Evolutionary conservation across 2,888 invertebrate species (phyloP).

Genomic region (Cantharis flavilabris): DNA sequence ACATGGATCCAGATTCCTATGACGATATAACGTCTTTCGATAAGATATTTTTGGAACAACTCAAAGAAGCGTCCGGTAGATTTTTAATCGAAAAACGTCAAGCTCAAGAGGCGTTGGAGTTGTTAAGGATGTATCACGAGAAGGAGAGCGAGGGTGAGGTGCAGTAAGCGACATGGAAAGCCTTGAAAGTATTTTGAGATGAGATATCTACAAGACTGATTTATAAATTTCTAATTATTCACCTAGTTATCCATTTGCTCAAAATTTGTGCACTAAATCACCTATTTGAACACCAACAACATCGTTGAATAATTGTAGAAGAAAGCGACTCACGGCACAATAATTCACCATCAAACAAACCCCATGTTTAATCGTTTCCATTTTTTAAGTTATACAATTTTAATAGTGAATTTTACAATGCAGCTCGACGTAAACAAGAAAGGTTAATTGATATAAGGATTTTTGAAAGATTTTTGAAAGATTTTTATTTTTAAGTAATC

Average conservation of each 20-base stretch:
- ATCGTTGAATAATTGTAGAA: conserved; percentile 1
- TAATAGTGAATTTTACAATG: conserved; percentile 8
- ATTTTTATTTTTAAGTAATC: not conserved
- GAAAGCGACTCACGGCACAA: conserved; percentile 8
- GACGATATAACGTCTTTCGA: conserved; percentile 77
- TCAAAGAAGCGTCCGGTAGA: conserved; percentile 84
- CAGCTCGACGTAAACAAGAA: not conserved
- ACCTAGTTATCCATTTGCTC: conserved; percentile 34
- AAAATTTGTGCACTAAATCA: conserved; percentile 30
- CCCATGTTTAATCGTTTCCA: conserved; percentile 27
- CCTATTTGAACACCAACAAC: conserved; percentile 24
- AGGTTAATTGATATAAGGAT: not conserved
- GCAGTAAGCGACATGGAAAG: conserved; percentile 18
- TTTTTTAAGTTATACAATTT: conserved; percentile 5
- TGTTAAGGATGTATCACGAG: conserved; percentile 73
- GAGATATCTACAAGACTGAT: conserved; percentile 32
- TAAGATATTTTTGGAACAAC: conserved; percentile 76
- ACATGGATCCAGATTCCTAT: conserved; percentile 88
- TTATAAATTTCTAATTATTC: conserved; percentile 30
- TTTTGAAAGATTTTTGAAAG: not conserved
- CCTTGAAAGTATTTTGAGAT: conserved; percentile 9
- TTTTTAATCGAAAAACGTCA: conserved; percentile 81
- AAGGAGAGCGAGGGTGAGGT: conserved; percentile 42
- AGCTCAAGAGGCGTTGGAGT: conserved; percentile 85
- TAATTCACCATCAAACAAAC: not conserved